Base-by-base conservation (phyloP, 1,140 invertebrate genomes). In the Brachionus calyciflorus region DNA sequence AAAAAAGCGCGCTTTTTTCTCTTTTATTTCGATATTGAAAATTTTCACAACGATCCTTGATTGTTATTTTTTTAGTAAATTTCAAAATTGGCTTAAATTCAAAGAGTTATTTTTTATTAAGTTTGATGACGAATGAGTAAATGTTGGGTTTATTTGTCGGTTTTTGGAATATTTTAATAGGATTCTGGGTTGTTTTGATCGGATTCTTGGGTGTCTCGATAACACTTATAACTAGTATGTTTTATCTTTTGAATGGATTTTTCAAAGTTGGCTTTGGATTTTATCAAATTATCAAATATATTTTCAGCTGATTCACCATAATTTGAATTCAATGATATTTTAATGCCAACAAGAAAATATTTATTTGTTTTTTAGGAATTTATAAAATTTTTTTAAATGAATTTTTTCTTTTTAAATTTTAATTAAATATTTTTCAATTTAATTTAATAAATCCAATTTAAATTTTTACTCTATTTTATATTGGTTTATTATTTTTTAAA, bases 1-100 rank as follows among this genome's bases (percentile, higher is more conserved):
- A 60, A 60, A 60, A 60, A 60, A 60, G 55, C 55, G 55, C 55
- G 55, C 55, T 60, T 37, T 60, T 17, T n/a, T 37, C 19, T 60
- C 17, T 37, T 37, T 37, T 60, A 33, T 60, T 57, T 33, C 5
- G 5, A n/a, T 40, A 14, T 26, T 10, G 19, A 44, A 41, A 41
- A 65, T 44, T 44, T 37, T 44, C 60, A 24, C 17, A 24, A 65
- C 60, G 19, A 21, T 24, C 24, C 9, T 44, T 44, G 6, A 19
- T n/a, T 63, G 33, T 41, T 65, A 24, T 1, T 21, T 28, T 37
- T 37, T 37, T 37, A 9, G 33, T 14, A 7, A 46, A 46, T 7
- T 14, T 46, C 44, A 44, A 37, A 44, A n/a, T n/a, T n/a, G n/a
- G n/a, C n/a, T n/a, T n/a, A n/a, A n/a, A n/a, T n/a, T n/a, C n/a